Evolutionary conservation across 1,140 invertebrate species (phyloP).

Genomic region (Penaeus indicus): DNA sequence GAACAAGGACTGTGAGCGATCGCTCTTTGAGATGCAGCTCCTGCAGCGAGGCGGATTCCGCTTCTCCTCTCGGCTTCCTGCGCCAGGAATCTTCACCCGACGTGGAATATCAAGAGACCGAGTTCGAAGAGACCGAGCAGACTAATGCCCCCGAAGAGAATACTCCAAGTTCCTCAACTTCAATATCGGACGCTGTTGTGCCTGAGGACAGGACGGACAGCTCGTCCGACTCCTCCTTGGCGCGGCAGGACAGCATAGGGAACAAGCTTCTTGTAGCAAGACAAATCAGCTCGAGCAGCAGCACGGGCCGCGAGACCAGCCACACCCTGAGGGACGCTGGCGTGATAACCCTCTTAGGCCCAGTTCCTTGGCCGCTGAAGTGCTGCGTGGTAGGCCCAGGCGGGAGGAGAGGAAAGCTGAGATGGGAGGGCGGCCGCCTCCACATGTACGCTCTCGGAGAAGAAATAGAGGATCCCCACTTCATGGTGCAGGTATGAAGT

Average conservation of each 20-base stretch:
- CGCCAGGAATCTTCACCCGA: too few relatives aligned
- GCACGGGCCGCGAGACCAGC: not conserved
- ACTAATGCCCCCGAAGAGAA: constrained; percentile 26
- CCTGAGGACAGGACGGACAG: constrained; percentile 20
- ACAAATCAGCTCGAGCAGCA: not conserved
- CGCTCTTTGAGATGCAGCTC: too few relatives aligned
- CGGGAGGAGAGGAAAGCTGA: constrained; percentile 33
- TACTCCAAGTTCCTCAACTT: not conserved
- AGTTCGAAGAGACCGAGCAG: too few relatives aligned
- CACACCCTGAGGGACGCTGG: not conserved
- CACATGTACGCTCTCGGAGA: constrained; percentile 48
- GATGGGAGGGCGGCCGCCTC: constrained; percentile 38
- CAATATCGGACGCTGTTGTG: not conserved
- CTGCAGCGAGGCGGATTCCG: too few relatives aligned
- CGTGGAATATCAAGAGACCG: too few relatives aligned
- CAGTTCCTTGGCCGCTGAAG: constrained; percentile 38
- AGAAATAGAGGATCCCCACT: constrained; percentile 41
- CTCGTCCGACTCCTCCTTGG: too few relatives aligned
- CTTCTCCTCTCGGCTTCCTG: too few relatives aligned
- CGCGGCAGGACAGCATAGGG: too few relatives aligned
- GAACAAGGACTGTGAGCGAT: too few relatives aligned
- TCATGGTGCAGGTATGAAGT: constrained; percentile 49
- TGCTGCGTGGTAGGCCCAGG: constrained; percentile 47
- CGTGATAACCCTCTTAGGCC: not conserved
- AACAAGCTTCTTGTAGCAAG: too few relatives aligned